Evolutionary conservation across 1,140 invertebrate genomes (phyloP).

Genomic region (Brachionus asplanchnoidis): DNA sequence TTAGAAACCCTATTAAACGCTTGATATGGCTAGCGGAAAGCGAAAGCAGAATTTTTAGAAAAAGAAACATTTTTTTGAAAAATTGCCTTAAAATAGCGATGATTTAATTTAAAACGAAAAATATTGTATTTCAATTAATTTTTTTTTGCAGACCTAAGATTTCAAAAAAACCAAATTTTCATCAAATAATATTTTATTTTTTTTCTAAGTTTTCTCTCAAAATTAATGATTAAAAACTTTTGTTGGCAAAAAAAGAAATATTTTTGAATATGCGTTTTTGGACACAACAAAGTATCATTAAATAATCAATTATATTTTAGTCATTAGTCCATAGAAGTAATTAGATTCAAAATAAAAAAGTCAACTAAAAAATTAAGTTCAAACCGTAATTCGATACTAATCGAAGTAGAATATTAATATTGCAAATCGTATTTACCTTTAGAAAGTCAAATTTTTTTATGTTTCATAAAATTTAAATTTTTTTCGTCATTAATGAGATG

Average conservation of each 20-base stretch:
- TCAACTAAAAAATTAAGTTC: background rate
- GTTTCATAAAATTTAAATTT: background rate
- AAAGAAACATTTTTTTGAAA: background rate
- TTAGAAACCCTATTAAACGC: background rate
- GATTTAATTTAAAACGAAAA: background rate
- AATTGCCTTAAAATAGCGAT: background rate
- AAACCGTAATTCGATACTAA: background rate
- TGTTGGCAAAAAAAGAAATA: background rate
- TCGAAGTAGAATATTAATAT: background rate
- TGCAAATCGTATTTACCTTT: background rate
- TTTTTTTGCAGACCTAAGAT: background rate
- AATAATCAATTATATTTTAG: background rate
- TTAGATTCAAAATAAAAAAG: background rate
- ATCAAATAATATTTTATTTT: background rate
- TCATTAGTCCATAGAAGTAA: background rate
- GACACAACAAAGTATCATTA: background rate
- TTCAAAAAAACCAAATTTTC: background rate
- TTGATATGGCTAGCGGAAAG: background rate
- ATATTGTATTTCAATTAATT: background rate
- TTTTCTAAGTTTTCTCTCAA: background rate
- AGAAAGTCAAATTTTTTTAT: conserved; percentile 12
- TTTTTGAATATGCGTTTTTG: background rate
- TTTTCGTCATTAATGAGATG: background rate
- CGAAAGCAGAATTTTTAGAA: background rate
- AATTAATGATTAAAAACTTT: background rate